These are phyloP conservation scores for Adelognathus sp. DNA, from an alignment of 2,888 invertebrate species.

Conservation along the genomic window DNA sequence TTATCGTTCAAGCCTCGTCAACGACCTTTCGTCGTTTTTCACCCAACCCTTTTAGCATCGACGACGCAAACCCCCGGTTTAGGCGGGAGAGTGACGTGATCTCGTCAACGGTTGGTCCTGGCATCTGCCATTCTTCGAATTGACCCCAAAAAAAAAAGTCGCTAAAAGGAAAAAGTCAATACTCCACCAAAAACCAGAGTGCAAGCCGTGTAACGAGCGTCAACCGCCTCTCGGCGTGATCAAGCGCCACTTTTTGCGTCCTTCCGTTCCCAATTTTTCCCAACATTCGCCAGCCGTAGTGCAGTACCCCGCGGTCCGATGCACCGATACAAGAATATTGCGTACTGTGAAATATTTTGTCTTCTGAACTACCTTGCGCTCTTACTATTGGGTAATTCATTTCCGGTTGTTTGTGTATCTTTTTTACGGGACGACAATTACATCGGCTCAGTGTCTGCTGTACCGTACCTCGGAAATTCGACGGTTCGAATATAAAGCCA, in stretches of 20 bases:
- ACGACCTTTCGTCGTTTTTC: slow-evolving; percentile 71
- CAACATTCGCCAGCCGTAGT: slow-evolving; percentile 5
- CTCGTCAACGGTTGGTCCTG: slow-evolving; percentile 57
- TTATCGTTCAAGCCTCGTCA: slow-evolving; percentile 45
- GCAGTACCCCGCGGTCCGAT: neutral
- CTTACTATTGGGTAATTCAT: neutral
- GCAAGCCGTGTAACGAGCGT: slow-evolving; percentile 38
- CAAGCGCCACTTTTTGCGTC: slow-evolving; percentile 30
- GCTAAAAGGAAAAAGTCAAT: slow-evolving; percentile 31
- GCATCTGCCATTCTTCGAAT: slow-evolving; percentile 68
- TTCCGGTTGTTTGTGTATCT: neutral
- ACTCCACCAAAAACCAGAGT: slow-evolving; percentile 27
- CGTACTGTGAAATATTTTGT: slow-evolving; percentile 14
- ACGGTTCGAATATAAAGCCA: neutral
- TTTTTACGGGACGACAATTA: neutral
- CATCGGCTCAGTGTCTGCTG: neutral
- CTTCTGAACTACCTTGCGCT: neutral
- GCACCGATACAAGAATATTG: neutral
- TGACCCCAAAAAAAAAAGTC: slow-evolving; percentile 55
- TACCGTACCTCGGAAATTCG: neutral
- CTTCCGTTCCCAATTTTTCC: slow-evolving; percentile 2
- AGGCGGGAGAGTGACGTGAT: slow-evolving; percentile 61
- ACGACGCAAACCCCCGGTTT: slow-evolving; percentile 27
- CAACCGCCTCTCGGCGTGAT: slow-evolving; percentile 30
- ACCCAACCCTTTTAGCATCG: slow-evolving; percentile 62